phyloP scores from a whole-genome alignment of 2,888 invertebrate species.

The Hypercompe scribonia region DNA sequence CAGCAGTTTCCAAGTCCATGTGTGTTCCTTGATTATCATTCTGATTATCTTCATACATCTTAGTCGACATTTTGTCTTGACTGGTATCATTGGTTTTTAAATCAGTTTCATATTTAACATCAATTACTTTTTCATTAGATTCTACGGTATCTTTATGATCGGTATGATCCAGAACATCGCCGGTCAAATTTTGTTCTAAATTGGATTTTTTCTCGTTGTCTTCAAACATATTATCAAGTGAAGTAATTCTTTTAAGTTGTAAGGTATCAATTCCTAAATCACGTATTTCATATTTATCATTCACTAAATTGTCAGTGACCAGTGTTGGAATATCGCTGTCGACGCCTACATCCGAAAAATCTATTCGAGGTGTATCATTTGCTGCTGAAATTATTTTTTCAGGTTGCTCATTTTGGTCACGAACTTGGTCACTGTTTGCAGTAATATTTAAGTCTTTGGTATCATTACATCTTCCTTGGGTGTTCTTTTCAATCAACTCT shows the following conservation, averaged over 20 bases:
- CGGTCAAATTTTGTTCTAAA: neutral
- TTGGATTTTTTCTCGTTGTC: slow-evolving; percentile 9
- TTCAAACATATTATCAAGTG: neutral
- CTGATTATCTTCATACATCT: slow-evolving; percentile 23
- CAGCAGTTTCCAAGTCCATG: slow-evolving; percentile 84
- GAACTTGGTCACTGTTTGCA: neutral
- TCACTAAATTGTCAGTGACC: slow-evolving; percentile 30
- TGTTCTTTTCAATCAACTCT: neutral
- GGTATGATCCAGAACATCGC: neutral
- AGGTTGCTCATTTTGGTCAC: neutral
- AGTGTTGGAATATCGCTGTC: slow-evolving; percentile 35
- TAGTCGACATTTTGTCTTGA: slow-evolving; percentile 11
- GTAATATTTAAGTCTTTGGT: neutral
- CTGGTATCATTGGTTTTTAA: neutral
- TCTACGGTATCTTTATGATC: slow-evolving; percentile 13
- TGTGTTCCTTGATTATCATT: slow-evolving; percentile 42
- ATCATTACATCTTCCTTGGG: neutral
- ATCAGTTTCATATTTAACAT: neutral
- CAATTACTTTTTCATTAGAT: slow-evolving; percentile 13
- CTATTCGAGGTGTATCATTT: neutral
- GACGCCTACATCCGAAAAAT: slow-evolving; percentile 14
- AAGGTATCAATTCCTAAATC: slow-evolving; percentile 5
- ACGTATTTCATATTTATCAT: slow-evolving; percentile 4
- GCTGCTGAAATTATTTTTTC: neutral
- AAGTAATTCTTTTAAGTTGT: neutral